Evolutionary conservation across 1,140 invertebrate genomes (phyloP), one percentile per base, ranked within the genome.

Genomic region (Drosophila saltans): DNA sequence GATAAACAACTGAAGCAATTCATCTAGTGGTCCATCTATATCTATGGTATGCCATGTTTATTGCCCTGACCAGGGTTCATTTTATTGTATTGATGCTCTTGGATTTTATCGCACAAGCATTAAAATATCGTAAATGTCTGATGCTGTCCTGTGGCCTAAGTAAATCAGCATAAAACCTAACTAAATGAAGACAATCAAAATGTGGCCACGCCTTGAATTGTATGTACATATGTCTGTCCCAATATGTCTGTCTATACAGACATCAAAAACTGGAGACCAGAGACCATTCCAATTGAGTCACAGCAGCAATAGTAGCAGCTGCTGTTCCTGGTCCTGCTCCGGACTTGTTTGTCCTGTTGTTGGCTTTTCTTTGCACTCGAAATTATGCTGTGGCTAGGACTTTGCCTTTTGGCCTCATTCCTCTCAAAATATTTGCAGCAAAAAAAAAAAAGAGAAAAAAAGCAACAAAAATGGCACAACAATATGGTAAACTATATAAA

Each of bases 101-200:
- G 83, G 72, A 89, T 84, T 89, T 88, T 88, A 84, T 88, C 84
- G 81, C 78, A 60, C 21, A 41, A 40, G 75, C 82, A 83, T 86
- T 88, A 88, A 80, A 77, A 76, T 72, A 80, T 89, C 83, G 77
- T 88, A 88, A 88, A 89, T 60, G 79, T 57, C 57, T 65, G 59
- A 59, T 80, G 63, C 63, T 41, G 58, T 41, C 30, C 52, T 75
- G 80, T 72, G 84, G 77, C 80, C 84, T 89, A 89, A 89, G 84
- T 89, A 89, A 89, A 89, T 89, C 84, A 89, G 75, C 85, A 89
- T 89, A 89, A 89, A 89, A 89, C 85, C 82, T 79, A 90, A 81
- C 84, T 84, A 84, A 89, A 89, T 89, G 84, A 89, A 89, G 84
- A 89, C 85, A 89, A 89, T 89, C 84, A 89, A 88, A 88, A 82